These are phyloP conservation scores for Halcyon smyrnensis DNA, from an alignment of 2,797 vertebrate species.

Conservation along the genomic window DNA sequence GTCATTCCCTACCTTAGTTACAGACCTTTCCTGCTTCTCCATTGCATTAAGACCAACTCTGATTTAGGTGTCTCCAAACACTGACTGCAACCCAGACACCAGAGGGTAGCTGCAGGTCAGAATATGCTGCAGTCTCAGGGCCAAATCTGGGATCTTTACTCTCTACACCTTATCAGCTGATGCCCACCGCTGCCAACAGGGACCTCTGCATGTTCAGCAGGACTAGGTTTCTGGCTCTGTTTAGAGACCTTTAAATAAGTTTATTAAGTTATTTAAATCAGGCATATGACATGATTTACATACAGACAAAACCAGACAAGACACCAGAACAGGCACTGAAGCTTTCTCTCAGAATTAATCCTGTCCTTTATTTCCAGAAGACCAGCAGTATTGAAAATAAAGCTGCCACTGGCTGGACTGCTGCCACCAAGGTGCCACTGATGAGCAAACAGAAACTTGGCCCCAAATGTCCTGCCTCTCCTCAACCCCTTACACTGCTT, in stretches of 20 bases:
- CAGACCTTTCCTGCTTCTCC: neutral
- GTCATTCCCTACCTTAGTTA: neutral
- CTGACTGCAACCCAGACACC: rapidly evolving
- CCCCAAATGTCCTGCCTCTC: neutral
- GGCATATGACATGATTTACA: neutral
- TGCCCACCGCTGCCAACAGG: neutral
- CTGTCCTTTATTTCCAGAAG: neutral
- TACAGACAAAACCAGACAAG: neutral
- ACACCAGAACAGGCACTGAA: neutral
- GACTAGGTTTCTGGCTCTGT: neutral
- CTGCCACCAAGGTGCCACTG: neutral
- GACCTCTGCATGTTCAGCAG: neutral
- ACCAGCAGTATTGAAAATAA: neutral
- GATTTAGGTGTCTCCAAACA: neutral
- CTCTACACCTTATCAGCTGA: neutral
- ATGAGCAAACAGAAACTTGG: neutral
- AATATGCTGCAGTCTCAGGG: neutral
- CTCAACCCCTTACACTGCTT: neutral
- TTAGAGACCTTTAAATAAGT: neutral
- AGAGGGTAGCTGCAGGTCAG: neutral
- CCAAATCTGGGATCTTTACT: neutral
- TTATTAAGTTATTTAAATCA: neutral
- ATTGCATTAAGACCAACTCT: neutral
- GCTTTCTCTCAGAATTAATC: neutral
- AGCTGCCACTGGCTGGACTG: neutral